Percentiles rank a stretch among this genome's conserved stretches.
Conservation (phyloP, 1,140 invertebrate genomes). For the Psix sp. region DNA sequence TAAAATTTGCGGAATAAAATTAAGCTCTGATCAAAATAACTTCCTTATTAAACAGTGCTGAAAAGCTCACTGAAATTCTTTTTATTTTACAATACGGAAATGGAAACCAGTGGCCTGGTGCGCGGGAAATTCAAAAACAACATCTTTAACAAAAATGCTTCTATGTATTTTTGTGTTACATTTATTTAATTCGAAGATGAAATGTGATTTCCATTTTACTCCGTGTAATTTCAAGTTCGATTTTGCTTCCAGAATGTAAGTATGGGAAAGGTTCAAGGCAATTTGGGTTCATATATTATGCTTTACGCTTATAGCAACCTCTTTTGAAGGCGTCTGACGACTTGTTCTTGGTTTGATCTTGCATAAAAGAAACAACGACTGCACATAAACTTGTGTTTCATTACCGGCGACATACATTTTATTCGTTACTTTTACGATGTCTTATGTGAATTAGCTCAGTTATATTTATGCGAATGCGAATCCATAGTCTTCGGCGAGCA, state of each 20-base stretch:
- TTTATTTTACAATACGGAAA: too few relatives aligned
- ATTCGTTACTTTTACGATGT: constrained; percentile 28
- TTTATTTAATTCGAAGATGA: constrained; percentile 60
- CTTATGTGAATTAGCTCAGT: constrained; percentile 6
- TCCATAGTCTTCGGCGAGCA: background rate
- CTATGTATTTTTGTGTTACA: too few relatives aligned
- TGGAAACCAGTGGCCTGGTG: too few relatives aligned
- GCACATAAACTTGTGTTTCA: constrained; percentile 39
- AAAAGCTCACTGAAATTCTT: too few relatives aligned
- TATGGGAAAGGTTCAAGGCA: constrained; percentile 58
- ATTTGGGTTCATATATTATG: constrained; percentile 44
- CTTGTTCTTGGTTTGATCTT: constrained; percentile 34
- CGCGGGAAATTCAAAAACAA: too few relatives aligned
- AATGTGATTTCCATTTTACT: constrained; percentile 62
- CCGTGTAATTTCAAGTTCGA: constrained; percentile 57
- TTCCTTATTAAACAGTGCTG: too few relatives aligned
- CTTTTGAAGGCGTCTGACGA: constrained; percentile 39
- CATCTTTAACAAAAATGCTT: too few relatives aligned
- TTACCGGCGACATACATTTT: constrained; percentile 32
- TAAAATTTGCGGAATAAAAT: too few relatives aligned
- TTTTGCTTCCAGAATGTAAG: constrained; percentile 42
- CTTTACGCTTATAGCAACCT: constrained; percentile 46
- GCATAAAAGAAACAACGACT: constrained; percentile 38
- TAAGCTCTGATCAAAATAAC: too few relatives aligned
- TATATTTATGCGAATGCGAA: constrained; percentile 6